Conservation (phyloP, 1,140 invertebrate genomes). For the Argopecten irradians region DNA sequence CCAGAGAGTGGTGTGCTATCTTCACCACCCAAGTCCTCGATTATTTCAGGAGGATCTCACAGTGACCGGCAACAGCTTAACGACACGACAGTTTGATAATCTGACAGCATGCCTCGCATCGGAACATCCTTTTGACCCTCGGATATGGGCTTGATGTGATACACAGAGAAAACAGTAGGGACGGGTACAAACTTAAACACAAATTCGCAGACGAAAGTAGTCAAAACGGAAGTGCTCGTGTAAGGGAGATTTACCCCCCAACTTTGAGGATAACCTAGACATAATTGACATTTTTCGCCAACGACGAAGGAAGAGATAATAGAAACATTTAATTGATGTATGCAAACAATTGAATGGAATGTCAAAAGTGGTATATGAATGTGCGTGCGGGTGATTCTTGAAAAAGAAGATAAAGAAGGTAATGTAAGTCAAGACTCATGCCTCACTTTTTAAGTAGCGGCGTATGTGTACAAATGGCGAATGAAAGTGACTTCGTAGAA, state of each 20-base stretch:
- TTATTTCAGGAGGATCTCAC: too few species aligned
- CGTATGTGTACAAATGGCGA: neutral
- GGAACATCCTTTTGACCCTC: too few species aligned
- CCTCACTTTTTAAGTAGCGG: slow-evolving; percentile 12
- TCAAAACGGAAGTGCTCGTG: too few species aligned
- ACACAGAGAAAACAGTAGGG: too few species aligned
- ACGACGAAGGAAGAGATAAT: neutral
- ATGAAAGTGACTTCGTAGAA: neutral
- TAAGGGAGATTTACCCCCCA: neutral
- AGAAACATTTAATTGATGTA: neutral
- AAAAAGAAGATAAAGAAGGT: neutral
- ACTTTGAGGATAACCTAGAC: neutral
- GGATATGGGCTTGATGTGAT: too few species aligned
- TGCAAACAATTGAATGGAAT: neutral
- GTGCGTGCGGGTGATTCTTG: neutral
- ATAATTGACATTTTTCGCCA: slow-evolving; percentile 24
- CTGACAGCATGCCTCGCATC: too few species aligned
- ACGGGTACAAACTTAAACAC: too few species aligned
- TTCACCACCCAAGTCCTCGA: too few species aligned
- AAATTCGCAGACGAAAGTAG: too few species aligned
- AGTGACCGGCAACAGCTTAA: too few species aligned
- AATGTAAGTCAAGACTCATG: neutral
- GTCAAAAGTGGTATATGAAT: neutral
- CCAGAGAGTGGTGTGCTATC: neutral
- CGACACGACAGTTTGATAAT: too few species aligned